phyloP scores from a whole-genome alignment of 1,140 invertebrate species.

The Heterodera carotae region DNA sequence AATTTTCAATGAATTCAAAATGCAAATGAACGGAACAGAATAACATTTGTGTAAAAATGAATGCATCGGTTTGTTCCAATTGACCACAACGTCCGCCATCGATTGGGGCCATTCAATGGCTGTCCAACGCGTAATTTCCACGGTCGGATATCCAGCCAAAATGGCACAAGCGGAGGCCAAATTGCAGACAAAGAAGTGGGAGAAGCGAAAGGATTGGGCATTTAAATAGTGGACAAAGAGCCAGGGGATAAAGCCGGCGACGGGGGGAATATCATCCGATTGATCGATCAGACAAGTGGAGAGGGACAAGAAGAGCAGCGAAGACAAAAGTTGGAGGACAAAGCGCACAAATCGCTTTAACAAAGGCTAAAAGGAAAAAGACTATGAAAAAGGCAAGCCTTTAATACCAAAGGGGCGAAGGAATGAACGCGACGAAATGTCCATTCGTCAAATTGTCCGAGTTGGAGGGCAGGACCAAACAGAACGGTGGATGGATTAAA shows the following conservation, averaged over 20 bases:
- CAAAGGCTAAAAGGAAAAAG: conserved; percentile 12
- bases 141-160: conserved; percentile 24
- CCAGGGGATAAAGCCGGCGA: conserved; percentile 6
- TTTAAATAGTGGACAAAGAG: conserved; percentile 20
- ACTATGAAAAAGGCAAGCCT: neutral
- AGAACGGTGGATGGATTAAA: conserved; percentile 39
- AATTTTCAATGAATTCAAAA: neutral
- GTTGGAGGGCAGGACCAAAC: conserved; percentile 38
- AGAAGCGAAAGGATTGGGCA: conserved; percentile 47
- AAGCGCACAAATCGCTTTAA: neutral
- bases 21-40: neutral
- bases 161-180: conserved; percentile 31
- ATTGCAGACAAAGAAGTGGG: conserved; percentile 45
- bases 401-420: neutral
- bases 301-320: conserved; percentile 9
- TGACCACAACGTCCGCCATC: conserved; percentile 41
- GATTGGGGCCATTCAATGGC: conserved; percentile 43
- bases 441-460: neutral
- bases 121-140: conserved; percentile 29
- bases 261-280: conserved; percentile 6
- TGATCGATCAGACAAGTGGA: conserved; percentile 28
- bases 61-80: conserved; percentile 50
- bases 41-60: conserved; percentile 49
- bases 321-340: neutral
- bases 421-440: neutral